Evolutionary conservation across 2,113 vertebrate genomes (phyloP).

Genomic region (Limnothrissa miodon): DNA sequence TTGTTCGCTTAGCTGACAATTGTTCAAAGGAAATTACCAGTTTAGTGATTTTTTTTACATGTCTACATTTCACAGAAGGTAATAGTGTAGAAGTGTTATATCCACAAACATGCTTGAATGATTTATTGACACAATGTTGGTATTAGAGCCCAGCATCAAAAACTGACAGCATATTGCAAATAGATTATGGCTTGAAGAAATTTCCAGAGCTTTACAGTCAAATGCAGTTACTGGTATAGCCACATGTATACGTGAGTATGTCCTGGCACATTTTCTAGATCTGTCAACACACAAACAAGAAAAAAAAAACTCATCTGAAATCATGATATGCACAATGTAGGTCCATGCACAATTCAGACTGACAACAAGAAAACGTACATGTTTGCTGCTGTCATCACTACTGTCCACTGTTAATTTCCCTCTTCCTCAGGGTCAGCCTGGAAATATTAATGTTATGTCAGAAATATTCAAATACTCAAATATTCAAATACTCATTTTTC

Average conservation of each 20-base stretch:
- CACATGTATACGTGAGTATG: neutral
- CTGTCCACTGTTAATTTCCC: neutral
- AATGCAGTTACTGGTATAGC: neutral
- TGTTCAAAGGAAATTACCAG: no score
- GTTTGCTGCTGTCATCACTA: neutral
- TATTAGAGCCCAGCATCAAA: no score
- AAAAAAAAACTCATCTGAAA: neutral
- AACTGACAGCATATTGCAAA: no score
- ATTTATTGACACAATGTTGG: no score
- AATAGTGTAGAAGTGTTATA: neutral
- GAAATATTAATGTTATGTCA: neutral
- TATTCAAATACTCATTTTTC: no score
- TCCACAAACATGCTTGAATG: neutral
- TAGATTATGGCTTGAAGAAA: neutral
- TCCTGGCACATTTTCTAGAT: neutral
- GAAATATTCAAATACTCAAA: no score
- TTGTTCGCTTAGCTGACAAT: no score
- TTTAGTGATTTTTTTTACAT: neutral
- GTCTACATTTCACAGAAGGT: neutral
- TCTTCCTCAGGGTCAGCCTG: constrained; percentile 3
- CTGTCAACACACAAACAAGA: neutral
- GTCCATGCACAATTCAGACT: neutral
- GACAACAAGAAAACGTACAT: neutral
- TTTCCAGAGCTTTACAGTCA: neutral
- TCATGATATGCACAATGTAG: neutral